Evolutionary conservation across 2,113 vertebrate species (phyloP), one percentile per base, ranked within the genome.

Genomic region (Apus apus): DNA sequence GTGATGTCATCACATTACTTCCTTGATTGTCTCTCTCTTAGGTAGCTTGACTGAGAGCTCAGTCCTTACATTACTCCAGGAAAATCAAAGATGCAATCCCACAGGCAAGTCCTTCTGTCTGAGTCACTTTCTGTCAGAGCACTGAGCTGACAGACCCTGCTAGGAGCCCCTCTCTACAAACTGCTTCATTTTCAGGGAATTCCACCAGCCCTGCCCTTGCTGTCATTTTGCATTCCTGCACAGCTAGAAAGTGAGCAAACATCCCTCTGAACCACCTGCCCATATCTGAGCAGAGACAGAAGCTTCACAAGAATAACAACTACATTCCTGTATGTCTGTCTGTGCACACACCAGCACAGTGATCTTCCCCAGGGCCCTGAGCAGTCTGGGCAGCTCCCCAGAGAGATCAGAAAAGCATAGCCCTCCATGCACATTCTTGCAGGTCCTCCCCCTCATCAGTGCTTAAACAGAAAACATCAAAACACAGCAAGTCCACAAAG

Each of bases 321-420:
- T 5, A 9, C 1, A 0, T 74, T 51, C 53, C 66, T 46, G 13
- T 19, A 50, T 15, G 17, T 18, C 53, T 6, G 0, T 19, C 68
- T 43, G 40, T 1, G 1, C 40, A 19, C 11, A 4, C 30, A 43
- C 21, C 2, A 1, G 40, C 48, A 62, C 30, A 20, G 48, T 3
- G 26, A 50, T 10, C 32, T 50, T 43, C 30, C 30, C 70, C 26
- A 27, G 0, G 0, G 68, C 75, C 54, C 61, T 0, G 3, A 1
- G 0, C 20, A 56, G 30, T 36, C 34, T 1, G 0, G 17, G 58
- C 38, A 83, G 48, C 29, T 76, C 56, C 46, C 22, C 2, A 0
- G 51, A 1, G 0, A 67, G 54, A 43, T 64, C 48, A 17, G 68
- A 20, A 45, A 34, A 36, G 38, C 5, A 1, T 40, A 82, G 40